phyloP scores from a whole-genome alignment of 2,113 vertebrate species.

The Oreochromis niloticus region DNA sequence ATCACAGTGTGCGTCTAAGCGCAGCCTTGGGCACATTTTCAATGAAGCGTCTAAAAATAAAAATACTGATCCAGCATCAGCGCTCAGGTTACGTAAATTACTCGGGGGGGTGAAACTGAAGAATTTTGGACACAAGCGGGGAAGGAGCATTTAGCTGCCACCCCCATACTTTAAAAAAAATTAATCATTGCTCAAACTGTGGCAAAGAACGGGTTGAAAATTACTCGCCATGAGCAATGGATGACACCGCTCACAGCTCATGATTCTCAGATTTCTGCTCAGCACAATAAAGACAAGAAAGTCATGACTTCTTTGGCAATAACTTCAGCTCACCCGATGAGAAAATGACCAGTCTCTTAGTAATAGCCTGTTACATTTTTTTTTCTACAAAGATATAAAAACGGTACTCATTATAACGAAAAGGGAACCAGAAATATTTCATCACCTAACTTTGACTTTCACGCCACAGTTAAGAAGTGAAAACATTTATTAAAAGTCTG shows the following conservation, averaged over 20 bases:
- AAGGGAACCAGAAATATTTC: neutral
- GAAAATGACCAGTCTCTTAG: neutral
- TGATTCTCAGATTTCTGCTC: constrained; percentile 10
- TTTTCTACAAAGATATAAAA: neutral
- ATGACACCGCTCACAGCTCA: constrained; percentile 17
- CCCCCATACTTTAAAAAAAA: neutral
- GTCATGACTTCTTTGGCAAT: neutral
- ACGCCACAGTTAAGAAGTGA: neutral
- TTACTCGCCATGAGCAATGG: neutral
- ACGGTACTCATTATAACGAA: neutral
- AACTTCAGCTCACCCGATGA: neutral
- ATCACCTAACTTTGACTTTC: neutral
- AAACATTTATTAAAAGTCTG: constrained; percentile 10
- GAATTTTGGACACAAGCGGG: neutral
- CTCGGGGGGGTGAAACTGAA: neutral
- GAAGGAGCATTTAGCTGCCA: neutral
- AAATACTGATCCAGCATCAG: constrained; percentile 26
- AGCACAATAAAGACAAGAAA: constrained; percentile 37
- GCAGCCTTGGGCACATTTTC: constrained; percentile 29
- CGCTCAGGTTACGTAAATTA: constrained; percentile 16
- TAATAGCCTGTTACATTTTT: constrained; percentile 1
- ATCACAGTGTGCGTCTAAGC: neutral
- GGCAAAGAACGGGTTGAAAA: constrained; percentile 1
- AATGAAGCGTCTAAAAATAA: constrained; percentile 44
- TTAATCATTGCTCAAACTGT: neutral